Conservation (phyloP, 2,888 invertebrate species). For the Caenorhabditis macrosperma region DNA sequence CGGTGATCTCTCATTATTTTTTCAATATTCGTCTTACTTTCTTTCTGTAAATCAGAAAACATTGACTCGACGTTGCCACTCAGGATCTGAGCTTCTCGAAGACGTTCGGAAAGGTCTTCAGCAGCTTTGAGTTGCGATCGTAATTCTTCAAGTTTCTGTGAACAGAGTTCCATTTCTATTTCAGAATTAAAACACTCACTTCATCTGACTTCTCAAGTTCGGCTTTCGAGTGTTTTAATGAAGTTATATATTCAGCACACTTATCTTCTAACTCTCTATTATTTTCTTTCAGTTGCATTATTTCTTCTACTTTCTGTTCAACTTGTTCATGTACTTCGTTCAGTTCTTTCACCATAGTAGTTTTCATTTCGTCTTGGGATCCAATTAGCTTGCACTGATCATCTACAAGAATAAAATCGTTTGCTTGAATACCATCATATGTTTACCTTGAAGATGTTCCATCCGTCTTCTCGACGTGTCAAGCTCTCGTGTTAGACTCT, state of each 20-base stretch:
- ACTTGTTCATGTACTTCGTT: slow-evolving; percentile 42
- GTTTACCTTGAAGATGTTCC: slow-evolving; percentile 60
- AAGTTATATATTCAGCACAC: slow-evolving; percentile 4
- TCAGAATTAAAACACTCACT: background rate
- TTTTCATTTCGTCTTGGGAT: slow-evolving; percentile 54
- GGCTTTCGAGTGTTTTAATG: slow-evolving; percentile 17
- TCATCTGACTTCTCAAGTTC: slow-evolving; percentile 33
- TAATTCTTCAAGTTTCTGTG: slow-evolving; percentile 26
- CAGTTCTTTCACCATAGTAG: slow-evolving; percentile 51
- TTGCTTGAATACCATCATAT: background rate
- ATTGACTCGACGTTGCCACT: slow-evolving; percentile 38
- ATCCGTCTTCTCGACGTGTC: slow-evolving; percentile 52
- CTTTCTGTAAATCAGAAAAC: slow-evolving; percentile 29
- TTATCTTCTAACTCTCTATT: slow-evolving; percentile 22
- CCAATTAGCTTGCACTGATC: slow-evolving; percentile 59
- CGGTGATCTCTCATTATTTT: slow-evolving; percentile 28
- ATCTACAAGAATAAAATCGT: slow-evolving; percentile 30
- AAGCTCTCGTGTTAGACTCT: slow-evolving; percentile 53
- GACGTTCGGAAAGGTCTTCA: slow-evolving; percentile 35
- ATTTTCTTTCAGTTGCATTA: slow-evolving; percentile 32
- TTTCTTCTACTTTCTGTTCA: slow-evolving; percentile 19
- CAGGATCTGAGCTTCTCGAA: slow-evolving; percentile 45
- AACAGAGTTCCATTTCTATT: background rate
- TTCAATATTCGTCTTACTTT: slow-evolving; percentile 35
- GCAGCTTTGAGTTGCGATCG: slow-evolving; percentile 19